Conservation (phyloP, 2,797 vertebrate species). For the Remorina albescens region DNA sequence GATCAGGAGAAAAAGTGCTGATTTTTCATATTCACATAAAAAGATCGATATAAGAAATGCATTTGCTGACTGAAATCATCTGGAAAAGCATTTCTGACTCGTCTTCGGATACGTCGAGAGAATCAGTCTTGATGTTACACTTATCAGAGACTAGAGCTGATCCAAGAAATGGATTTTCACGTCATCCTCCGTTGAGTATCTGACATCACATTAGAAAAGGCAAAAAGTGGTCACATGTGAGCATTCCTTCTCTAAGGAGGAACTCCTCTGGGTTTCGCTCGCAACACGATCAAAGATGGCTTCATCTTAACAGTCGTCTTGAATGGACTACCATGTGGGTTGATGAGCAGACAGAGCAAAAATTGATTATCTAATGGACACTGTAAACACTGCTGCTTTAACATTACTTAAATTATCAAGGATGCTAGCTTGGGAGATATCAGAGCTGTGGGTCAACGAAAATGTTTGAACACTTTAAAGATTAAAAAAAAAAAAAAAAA, state of each 20-base stretch:
- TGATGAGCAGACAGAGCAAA: conserved; percentile 45
- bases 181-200: conserved; percentile 49
- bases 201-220: conserved; percentile 77
- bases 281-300: conserved; percentile 68
- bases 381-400: conserved; percentile 56
- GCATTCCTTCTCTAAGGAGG: conserved; percentile 43
- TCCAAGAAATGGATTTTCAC: conserved; percentile 40
- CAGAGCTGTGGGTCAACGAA: conserved; percentile 43
- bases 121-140: conserved; percentile 12
- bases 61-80: conserved; percentile 62
- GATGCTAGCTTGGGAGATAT: conserved; percentile 29
- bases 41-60: conserved; percentile 77
- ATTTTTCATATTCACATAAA: conserved; percentile 84
- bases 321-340: conserved; percentile 48
- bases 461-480: conserved; percentile 25
- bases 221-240: conserved; percentile 64
- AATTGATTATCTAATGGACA: conserved; percentile 41
- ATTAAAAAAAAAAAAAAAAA: conserved; percentile 36
- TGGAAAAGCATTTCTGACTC: conserved; percentile 47
- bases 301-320: conserved; percentile 80
- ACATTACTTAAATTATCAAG: conserved; percentile 31
- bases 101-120: conserved; percentile 16
- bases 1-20: conserved; percentile 84
- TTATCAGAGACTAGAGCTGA: conserved; percentile 36
- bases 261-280: conserved; percentile 37